A percentile compares a stretch with the other conserved stretches of the same genome.
These are phyloP conservation scores for Pseudomyrmex sp. DNA, from an alignment of 1,140 invertebrate genomes.

Conservation along the genomic window DNA sequence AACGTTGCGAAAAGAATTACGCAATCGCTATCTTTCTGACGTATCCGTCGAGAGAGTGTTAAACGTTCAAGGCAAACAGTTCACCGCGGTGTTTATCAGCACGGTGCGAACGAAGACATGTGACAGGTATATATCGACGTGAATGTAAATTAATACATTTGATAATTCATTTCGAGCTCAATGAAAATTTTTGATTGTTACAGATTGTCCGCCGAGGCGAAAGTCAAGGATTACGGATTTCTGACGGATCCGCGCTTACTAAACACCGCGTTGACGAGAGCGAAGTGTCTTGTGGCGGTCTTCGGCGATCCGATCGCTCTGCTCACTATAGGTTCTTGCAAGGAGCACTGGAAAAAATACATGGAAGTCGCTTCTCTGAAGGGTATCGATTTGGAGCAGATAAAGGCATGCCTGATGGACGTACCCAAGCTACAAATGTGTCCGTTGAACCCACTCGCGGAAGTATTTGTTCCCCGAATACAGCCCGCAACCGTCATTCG, in stretches of 20 bases:
- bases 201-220: conserved; percentile 81
- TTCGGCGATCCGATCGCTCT: conserved; percentile 95
- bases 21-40: conserved; percentile 90
- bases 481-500: conserved; percentile 76
- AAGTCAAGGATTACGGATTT: conserved; percentile 93
- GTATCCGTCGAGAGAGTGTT: conserved; percentile 94
- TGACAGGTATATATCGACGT: conserved; percentile 72
- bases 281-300: conserved; percentile 94
- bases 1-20: conserved; percentile 91
- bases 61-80: conserved; percentile 96
- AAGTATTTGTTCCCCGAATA: conserved; percentile 91
- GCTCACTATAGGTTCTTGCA: conserved; percentile 93
- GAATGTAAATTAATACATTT: neutral
- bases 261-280: conserved; percentile 95
- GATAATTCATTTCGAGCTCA: neutral
- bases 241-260: conserved; percentile 93
- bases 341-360: conserved; percentile 94
- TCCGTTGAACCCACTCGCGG: conserved; percentile 92
- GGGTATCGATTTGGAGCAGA: conserved; percentile 90
- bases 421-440: conserved; percentile 89
- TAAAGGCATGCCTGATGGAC: conserved; percentile 89
- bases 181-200: conserved; percentile 25
- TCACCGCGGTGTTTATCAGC: conserved; percentile 93
- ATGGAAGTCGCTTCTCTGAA: conserved; percentile 91
- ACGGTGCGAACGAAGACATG: conserved; percentile 94